Conservation (phyloP, 2,113 vertebrate species). For the Clarias gariepinus region DNA sequence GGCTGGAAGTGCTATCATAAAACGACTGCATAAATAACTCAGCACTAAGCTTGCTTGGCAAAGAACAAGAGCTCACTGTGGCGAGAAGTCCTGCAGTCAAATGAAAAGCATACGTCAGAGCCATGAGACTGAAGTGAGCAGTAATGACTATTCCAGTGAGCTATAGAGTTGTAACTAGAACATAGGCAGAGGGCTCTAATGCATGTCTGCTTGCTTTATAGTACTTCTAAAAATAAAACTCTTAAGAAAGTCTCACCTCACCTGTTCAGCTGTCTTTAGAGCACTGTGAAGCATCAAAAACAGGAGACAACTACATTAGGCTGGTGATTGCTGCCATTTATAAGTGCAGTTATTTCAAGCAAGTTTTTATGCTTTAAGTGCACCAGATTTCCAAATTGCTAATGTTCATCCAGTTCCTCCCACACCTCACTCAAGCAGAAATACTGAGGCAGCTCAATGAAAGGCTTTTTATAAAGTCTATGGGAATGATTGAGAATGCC, state of each 20-base stretch:
- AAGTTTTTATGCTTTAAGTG: slow-evolving; percentile 23
- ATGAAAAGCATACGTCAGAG: slow-evolving; percentile 34
- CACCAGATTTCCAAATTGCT: slow-evolving; percentile 1
- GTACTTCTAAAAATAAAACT: slow-evolving; percentile 39
- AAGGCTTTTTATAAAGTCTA: background rate
- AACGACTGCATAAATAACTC: slow-evolving; percentile 21
- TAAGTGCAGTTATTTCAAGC: slow-evolving; percentile 37
- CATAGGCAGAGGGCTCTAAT: slow-evolving; percentile 10
- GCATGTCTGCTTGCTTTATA: slow-evolving; percentile 13
- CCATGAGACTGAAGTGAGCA: background rate
- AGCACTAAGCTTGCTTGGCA: slow-evolving; percentile 13
- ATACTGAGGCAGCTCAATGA: background rate
- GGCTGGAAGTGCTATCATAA: background rate
- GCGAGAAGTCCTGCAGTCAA: slow-evolving; percentile 11
- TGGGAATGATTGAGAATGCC: background rate
- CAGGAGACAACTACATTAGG: slow-evolving; percentile 2
- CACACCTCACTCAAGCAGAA: background rate
- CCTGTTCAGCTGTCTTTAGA: background rate
- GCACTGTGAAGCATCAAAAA: slow-evolving; percentile 9
- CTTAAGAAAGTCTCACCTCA: slow-evolving; percentile 26
- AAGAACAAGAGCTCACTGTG: slow-evolving; percentile 15
- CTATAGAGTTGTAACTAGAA: background rate
- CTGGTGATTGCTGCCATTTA: slow-evolving; percentile 16
- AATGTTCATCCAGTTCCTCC: slow-evolving; percentile 7
- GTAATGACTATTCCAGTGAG: slow-evolving; percentile 21